Evolutionary conservation across 2,888 invertebrate species (phyloP), one percentile per base, ranked within the genome.

Genomic region (Cosmia pyralina): DNA sequence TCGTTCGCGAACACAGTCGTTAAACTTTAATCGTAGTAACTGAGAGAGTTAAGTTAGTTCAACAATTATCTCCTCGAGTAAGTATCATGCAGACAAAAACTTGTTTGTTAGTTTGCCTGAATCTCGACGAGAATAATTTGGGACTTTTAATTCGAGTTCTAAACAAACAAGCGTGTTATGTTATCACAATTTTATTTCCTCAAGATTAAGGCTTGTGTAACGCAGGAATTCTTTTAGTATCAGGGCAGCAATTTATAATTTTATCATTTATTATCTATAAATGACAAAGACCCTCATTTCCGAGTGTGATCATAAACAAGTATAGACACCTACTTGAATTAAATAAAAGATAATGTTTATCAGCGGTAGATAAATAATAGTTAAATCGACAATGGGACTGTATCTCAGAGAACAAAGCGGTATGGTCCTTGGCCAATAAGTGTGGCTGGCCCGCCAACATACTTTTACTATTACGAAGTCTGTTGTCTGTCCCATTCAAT

Each of bases 361-460:
- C 73, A 68, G 50, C 68, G 57, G 77, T 85, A 85, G 80, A 84
- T 84, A 88, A 81, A 82, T 77, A 73, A 75, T 79, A 79, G 80
- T 82, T 81, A 73, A 74, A 79, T 77, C 75, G 87, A 88, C 88
- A 89, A 86, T 87, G 83, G 86, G 85, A 79, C 85, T 81, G 85
- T 86, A 81, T 81, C 75, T 83, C 77, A n/a, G 85, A 89, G 91
- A 91, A 92, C 92, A 93, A 94, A 93, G 92, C 88, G 81, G 82
- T 77, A 88, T 90, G 88, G 93, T 92, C 94, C 94, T 94, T 95
- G 94, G 93, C 93, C 91, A 90, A 77, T 90, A 85, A 90, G 85
- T 82, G 81, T 81, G 85, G 90, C 89, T 90, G 88, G 90, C 89
- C 83, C 88, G 83, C 77, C 83, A 87, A 85, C 90, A 90, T 88